These are phyloP conservation scores for Telmatherina bonti DNA, from an alignment of 2,797 vertebrate genomes.

Conservation along the genomic window DNA sequence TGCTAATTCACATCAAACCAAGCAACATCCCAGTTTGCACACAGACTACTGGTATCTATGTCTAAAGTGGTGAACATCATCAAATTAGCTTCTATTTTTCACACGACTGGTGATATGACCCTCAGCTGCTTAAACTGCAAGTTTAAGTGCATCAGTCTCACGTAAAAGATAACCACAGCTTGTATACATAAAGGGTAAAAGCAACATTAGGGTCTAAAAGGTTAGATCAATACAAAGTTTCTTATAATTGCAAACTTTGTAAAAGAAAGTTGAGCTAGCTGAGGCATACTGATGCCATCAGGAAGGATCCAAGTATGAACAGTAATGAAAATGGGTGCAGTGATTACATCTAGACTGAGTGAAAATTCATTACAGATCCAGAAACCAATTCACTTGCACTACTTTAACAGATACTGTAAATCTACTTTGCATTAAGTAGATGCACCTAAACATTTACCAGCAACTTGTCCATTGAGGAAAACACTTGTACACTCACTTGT, in stretches of 20 bases:
- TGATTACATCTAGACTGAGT: constrained; percentile 26
- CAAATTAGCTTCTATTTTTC: no score
- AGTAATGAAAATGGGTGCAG: constrained; percentile 27
- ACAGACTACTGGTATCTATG: neutral
- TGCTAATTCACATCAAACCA: neutral
- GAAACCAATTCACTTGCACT: neutral
- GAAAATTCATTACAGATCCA: constrained; percentile 16
- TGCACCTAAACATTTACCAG: neutral
- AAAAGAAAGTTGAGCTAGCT: no score
- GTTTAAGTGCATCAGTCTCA: neutral
- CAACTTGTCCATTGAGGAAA: neutral
- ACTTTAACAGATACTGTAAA: constrained; percentile 5
- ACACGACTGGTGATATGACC: no score
- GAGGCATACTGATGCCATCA: no score
- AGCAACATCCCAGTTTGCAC: neutral
- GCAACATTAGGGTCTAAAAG: no score
- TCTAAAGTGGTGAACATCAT: no score
- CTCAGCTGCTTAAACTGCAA: no score
- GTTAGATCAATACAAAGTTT: no score
- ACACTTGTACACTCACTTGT: neutral
- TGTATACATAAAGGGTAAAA: neutral
- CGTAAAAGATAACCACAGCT: neutral
- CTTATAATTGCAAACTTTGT: no score
- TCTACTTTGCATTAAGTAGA: neutral
- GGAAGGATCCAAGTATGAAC: neutral